A percentile compares a stretch with the other conserved stretches of the same genome.
These are phyloP conservation scores for Myotis findleyi DNA, from an alignment of 2,797 vertebrate species.

Conservation along the genomic window DNA sequence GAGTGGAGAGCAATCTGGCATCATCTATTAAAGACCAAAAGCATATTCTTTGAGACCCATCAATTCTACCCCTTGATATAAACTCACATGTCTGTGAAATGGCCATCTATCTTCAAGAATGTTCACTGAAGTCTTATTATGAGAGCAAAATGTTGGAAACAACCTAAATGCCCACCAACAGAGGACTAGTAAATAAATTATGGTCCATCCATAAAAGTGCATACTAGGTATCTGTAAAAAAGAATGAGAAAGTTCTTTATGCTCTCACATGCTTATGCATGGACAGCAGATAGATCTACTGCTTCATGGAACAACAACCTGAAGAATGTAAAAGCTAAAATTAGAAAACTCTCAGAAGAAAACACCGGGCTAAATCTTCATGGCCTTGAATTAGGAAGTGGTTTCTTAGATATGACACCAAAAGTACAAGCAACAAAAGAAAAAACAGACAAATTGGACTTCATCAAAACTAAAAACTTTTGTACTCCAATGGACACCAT, in stretches of 20 bases:
- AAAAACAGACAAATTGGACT: not conserved
- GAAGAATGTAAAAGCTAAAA: not conserved
- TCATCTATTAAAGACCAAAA: not conserved
- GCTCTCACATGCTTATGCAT: not conserved
- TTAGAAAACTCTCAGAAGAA: constrained; percentile 45
- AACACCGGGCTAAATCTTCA: not conserved
- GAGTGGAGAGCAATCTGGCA: not conserved
- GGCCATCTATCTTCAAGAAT: constrained; percentile 9
- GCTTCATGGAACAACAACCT: not conserved
- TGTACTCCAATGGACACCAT: not conserved
- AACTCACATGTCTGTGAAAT: not conserved
- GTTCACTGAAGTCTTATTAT: not conserved
- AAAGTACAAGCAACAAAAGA: constrained; percentile 11
- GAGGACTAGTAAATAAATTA: constrained; percentile 44
- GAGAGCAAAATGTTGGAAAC: constrained; percentile 23
- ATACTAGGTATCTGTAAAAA: constrained; percentile 62
- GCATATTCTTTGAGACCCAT: not conserved
- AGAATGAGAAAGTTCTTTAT: constrained; percentile 47
- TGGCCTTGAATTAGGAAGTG: not conserved
- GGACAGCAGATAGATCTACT: constrained; percentile 11
- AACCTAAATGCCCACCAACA: not conserved
- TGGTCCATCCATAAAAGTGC: not conserved
- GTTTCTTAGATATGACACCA: constrained; percentile 24
- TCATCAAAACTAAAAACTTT: constrained; percentile 23
- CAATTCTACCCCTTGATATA: not conserved